Evolutionary conservation across 1,140 invertebrate species (phyloP), one percentile per base, ranked within the genome.

Genomic region (Orius laevigatus): DNA sequence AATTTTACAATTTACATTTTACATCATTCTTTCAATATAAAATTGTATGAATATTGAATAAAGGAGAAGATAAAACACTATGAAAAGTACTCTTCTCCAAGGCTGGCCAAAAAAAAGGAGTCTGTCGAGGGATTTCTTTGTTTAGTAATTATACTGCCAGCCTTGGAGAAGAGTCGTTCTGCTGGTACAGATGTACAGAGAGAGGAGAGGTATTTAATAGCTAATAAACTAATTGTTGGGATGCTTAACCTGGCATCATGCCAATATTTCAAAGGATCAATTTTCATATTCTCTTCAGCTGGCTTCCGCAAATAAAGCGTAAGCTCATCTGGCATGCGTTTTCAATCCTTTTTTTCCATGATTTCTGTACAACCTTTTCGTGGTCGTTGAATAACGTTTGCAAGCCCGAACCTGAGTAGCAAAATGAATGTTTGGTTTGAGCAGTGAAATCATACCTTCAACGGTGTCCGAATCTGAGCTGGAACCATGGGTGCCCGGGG

Each of bases 21-120:
- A n/a, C n/a, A n/a, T n/a, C n/a, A n/a, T n/a, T n/a, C n/a, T n/a
- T n/a, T n/a, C n/a, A n/a, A n/a, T n/a, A n/a, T n/a, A n/a, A n/a
- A n/a, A n/a, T n/a, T n/a, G n/a, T n/a, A n/a, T n/a, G n/a, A n/a
- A n/a, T n/a, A n/a, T n/a, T n/a, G n/a, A n/a, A n/a, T n/a, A n/a
- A n/a, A n/a, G n/a, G n/a, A n/a, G n/a, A n/a, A n/a, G 8, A 40
- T 40, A n/a, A 40, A 40, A 40, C 10, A 15, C 15, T 40, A 40
- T n/a, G 15, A 40, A 40, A 40, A 40, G 14, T 8, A 40, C 10
- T 14, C 14, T 40, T 40, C 39, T 8, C 6, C 8, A 5, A 40
- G 6, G 39, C 8, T 40, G 6, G 10, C 8, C 8, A 40, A 15
- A 15, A 40, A 40, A 14, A 40, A 15, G 6, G 15, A 15, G 6